A percentile compares a stretch with the other conserved stretches of the same genome.
These are phyloP conservation scores for Chloebia gouldiae DNA, from an alignment of 2,113 vertebrate genomes.

Conservation along the genomic window DNA sequence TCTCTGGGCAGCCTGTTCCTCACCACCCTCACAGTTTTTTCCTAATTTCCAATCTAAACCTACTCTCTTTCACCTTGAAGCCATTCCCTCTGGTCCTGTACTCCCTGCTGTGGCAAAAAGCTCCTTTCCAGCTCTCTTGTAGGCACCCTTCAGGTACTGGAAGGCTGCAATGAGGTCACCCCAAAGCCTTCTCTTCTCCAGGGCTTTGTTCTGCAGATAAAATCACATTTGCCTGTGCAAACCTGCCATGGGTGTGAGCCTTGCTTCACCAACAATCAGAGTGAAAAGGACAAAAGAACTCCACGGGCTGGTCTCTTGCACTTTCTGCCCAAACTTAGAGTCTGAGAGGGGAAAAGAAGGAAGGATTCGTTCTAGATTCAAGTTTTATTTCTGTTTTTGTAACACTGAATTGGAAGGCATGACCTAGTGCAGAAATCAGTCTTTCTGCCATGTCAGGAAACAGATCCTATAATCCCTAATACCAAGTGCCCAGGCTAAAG, in stretches of 20 bases:
- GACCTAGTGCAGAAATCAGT: background rate
- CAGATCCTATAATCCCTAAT: background rate
- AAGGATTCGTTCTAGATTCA: background rate
- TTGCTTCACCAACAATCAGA: constrained; percentile 77
- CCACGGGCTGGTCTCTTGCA: background rate
- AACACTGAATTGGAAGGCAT: background rate
- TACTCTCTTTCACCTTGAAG: background rate
- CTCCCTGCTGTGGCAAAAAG: background rate
- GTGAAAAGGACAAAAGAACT: constrained; percentile 62
- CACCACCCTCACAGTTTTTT: background rate
- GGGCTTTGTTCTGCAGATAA: background rate
- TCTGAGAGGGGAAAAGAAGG: constrained; percentile 45
- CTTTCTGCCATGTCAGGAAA: background rate
- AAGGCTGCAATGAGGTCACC: background rate
- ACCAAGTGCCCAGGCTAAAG: background rate
- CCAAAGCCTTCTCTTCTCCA: background rate
- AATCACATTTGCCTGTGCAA: background rate
- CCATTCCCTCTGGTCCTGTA: no score
- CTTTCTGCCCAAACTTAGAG: constrained; percentile 73
- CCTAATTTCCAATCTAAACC: background rate
- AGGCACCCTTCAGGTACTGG: background rate
- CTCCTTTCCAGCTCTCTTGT: background rate
- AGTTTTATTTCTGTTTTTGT: background rate
- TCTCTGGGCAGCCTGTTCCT: background rate
- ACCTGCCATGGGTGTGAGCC: constrained; percentile 88